A percentile compares a stretch with the other conserved stretches of the same genome.
Evolutionary conservation across 2,888 invertebrate species (phyloP).

Genomic region (Nemotelus pantherinus): DNA sequence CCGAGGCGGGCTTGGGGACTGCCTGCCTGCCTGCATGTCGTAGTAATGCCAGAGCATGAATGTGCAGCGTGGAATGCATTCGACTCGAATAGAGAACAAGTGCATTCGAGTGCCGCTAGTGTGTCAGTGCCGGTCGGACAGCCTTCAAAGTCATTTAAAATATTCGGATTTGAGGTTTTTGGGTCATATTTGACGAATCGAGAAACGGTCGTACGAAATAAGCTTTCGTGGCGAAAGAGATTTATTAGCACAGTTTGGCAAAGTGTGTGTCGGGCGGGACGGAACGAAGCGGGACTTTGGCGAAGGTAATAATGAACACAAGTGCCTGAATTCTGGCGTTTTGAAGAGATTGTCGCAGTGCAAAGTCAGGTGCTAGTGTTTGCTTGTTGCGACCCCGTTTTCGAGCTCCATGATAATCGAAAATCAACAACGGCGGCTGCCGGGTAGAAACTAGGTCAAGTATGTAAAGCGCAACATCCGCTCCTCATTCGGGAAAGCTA

Average conservation of each 20-base stretch:
- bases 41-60: conserved; percentile 22
- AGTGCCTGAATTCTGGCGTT: too few relatives aligned
- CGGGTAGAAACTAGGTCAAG: conserved; percentile 38
- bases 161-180: conserved; percentile 26
- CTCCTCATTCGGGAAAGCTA: conserved; percentile 6
- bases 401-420: not conserved
- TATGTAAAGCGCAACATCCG: conserved; percentile 44
- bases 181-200: conserved; percentile 16
- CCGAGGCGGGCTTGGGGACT: not conserved
- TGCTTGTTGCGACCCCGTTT: not conserved
- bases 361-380: too few relatives aligned
- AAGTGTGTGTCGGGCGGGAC: not conserved
- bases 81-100: conserved; percentile 35
- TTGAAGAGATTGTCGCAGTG: too few relatives aligned
- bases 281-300: too few relatives aligned
- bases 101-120: conserved; percentile 38
- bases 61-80: conserved; percentile 31
- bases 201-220: not conserved
- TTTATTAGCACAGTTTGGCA: not conserved
- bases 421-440: not conserved
- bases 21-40: not conserved
- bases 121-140: conserved; percentile 37
- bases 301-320: too few relatives aligned
- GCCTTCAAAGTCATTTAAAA: conserved; percentile 34
- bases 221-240: conserved; percentile 11